A percentile compares a stretch with the other conserved stretches of the same genome.
Evolutionary conservation across 2,797 vertebrate species (phyloP).

Genomic region (Naso thynnoides): DNA sequence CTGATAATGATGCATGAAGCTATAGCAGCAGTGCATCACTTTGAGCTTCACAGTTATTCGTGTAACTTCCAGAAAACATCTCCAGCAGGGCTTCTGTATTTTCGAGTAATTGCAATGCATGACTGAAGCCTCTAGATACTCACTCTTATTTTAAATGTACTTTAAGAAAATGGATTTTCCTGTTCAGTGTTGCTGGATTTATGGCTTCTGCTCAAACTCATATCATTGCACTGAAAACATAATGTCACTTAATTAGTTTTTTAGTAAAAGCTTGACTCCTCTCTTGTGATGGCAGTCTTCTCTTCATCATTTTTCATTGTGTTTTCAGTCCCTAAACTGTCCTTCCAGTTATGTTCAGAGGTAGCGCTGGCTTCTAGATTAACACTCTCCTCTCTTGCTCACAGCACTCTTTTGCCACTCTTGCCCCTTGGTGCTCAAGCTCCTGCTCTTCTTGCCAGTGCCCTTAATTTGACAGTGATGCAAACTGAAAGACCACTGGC

Average conservation of each 20-base stretch:
- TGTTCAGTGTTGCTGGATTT: background rate
- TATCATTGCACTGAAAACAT: background rate
- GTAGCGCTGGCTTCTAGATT: constrained; percentile 60
- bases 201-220: constrained; percentile 12
- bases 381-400: constrained; percentile 56
- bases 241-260: constrained; percentile 13
- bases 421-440: constrained; percentile 59
- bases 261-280: background rate
- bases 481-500: constrained; percentile 80
- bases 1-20: background rate
- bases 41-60: background rate
- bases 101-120: constrained; percentile 1
- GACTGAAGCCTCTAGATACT: constrained; percentile 6
- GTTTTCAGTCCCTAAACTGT: constrained; percentile 39
- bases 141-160: background rate
- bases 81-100: background rate
- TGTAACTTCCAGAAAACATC: constrained; percentile 6
- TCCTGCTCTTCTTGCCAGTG: constrained; percentile 61
- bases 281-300: constrained; percentile 21
- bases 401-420: constrained; percentile 55
- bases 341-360: constrained; percentile 39
- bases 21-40: background rate
- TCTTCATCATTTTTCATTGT: constrained; percentile 38
- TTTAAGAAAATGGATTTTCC: constrained; percentile 13
- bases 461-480: constrained; percentile 80